Base-by-base conservation (phyloP, 2,888 invertebrate genomes). In the Epirrhoe alternata region DNA sequence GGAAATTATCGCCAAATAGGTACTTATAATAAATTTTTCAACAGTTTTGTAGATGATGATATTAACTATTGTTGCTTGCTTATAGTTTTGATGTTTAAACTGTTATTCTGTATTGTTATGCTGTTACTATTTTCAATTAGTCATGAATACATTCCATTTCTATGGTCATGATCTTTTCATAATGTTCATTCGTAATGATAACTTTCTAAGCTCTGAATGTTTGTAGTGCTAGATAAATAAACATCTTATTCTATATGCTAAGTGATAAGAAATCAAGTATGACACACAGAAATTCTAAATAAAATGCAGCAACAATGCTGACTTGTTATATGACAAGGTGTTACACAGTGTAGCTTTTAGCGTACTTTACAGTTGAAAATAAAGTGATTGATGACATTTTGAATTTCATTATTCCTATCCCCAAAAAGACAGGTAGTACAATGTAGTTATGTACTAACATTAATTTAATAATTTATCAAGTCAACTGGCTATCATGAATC, bases 111-210 rank as follows among this genome's bases (percentile, higher is more conserved):
- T 68, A 49, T 30, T 59, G 5, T 58, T 35, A 57, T 49, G 16
- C 60, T 56, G 50, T 60, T 52, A 64, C 52, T 57, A 55, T 59
- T 62, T 51, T 64, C 54, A 64, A 55, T 72, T 72, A 74, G 70
- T 73, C 71, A 70, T 72, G 54, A 72, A 64, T 77, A 88, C 88
- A 89, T 89, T 88, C 89, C 89, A 87, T 78, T 80, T 73, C 77
- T 72, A 75, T 77, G 77, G 78, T 84, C 55, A 67, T 63, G 45
- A 49, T 62, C n/a, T 56, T 52, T 38, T 16, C 31, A n/a, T 38
- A 7, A 12, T 30, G 8, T 38, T 17, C 33, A 63, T 45, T 54
- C 47, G 49, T 45, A 10, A 16, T 12, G 56, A 73, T 69, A 67
- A 70, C 73, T 73, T 74, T 59, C n/a, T 63, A 67, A 68, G 42